Base-by-base conservation (phyloP, 2,888 invertebrate species). In the Belgica antarctica region DNA sequence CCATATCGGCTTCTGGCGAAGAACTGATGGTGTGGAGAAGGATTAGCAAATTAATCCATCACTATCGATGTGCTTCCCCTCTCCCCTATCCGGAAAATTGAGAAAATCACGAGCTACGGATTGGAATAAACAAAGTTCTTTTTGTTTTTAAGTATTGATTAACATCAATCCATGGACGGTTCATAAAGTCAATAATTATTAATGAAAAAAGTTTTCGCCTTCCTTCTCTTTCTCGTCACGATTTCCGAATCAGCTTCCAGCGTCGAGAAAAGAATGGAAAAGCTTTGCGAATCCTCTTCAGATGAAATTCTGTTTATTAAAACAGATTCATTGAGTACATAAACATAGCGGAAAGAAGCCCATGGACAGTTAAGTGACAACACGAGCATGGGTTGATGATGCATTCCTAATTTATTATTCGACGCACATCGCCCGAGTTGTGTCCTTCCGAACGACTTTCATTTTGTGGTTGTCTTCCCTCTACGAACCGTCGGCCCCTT, bases 161-260 rank as follows among this genome's bases (percentile, higher is more conserved):
- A 66, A 46, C 59, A 59, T 59, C 59, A 59, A 59, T 59, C 52
- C 31, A 41, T 47, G 65, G n/a, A n/a, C n/a, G n/a, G 27, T 65
- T 41, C 28, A 65, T 57, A 68, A 47, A 57, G 68, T 61, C 70
- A 70, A 70, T 70, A 70, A 70, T 70, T 70, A 70, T 70, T 70
- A 70, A 70, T 70, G 70, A 70, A 70, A 70, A 70, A 70, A 70
- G 28, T 70, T 70, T 70, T 57, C 17, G 41, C 52, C 41, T 41
- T 41, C 41, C 31, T 36, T 62, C 17, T 7, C 19, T 65, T n/a
- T 52, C 46, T 59, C 19, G 34, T 68, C 66, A 68, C 66, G 66
- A 68, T 68, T 68, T 68, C 52, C 66, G 66, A 52, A 47, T 46
- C 15, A 46, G 47, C 65, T 19, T 61, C 25, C 7, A 17, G 15